Base-by-base conservation (phyloP, 2,113 vertebrate genomes). In the Cisticola juncidis region DNA sequence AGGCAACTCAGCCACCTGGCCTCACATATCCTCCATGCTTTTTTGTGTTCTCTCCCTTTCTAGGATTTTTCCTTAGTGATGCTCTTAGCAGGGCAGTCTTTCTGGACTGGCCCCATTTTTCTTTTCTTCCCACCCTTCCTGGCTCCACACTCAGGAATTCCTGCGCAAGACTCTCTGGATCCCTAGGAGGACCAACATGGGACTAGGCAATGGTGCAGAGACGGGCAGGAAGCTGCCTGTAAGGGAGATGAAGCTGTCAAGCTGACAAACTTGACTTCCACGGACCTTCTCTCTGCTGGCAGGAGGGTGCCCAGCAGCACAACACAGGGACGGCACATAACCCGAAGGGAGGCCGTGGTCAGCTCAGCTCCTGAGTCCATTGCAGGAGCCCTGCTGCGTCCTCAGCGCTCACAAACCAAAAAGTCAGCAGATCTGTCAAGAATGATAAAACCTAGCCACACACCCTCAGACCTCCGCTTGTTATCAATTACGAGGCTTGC, bases 1-100 rank as follows among this genome's bases (percentile, higher is more conserved):
- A 94, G 83, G 53, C 90, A 89, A 88, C 86, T 87, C 88, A 84
- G 78, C 88, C 91, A 92, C 81, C 93, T 93, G 90, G 62, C 47
- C 58, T 86, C 85, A 94, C 21, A 82, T 35, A 88, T 42, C 14
- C 50, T 66, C 44, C 44, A 17, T 21, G 36, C 23, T 86, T 76
- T 77, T 88, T n/a, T 36, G 18, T 57, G 20, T 31, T 86, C 65
- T 83, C 54, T 71, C n/a, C 66, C 69, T 93, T 86, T 84, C 73
- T 92, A 83, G 71, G 56, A 69, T 73, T 91, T 70, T 84, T 74
- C 79, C n/a, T 53, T 82, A 92, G 33, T 54, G 70, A 88, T 68
- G 44, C 26, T 81, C 60, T 77, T 68, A 86, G 53, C 44, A 74
- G 71, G 15, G 31, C 25, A 79, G 29, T 35, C 44, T 73, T 76